Evolutionary conservation across 2,797 vertebrate species (phyloP).

Genomic region (Crossoptilon crossoptilon): DNA sequence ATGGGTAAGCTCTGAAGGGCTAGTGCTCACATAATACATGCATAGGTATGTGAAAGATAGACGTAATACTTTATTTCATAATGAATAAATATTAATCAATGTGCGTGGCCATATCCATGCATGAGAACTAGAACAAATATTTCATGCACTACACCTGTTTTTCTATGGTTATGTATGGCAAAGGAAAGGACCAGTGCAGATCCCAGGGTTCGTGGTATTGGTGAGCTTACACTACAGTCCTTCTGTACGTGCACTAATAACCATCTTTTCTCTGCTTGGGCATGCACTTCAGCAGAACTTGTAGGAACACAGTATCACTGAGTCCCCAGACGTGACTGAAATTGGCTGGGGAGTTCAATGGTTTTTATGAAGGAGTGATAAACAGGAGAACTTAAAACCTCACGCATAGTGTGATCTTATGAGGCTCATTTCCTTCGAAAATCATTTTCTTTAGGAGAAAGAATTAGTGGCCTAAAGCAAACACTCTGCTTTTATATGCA

Average conservation of each 20-base stretch:
- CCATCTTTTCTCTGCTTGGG: not conserved
- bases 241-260: not conserved
- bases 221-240: not conserved
- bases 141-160: not conserved
- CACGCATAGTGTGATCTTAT: not conserved
- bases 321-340: not conserved
- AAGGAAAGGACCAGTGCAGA: not conserved
- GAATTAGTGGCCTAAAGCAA: slow-evolving; percentile 34
- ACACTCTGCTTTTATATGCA: not conserved
- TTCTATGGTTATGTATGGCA: not conserved
- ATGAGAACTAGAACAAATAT: not conserved
- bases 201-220: not conserved
- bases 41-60: not conserved
- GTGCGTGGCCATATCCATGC: not conserved
- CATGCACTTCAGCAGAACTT: not conserved
- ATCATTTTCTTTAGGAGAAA: slow-evolving; percentile 29
- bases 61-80: not conserved
- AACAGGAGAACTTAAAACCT: slow-evolving; percentile 1
- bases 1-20: not conserved
- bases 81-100: not conserved
- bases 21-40: not conserved
- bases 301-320: not conserved
- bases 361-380: slow-evolving; percentile 8
- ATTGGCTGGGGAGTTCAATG: not conserved
- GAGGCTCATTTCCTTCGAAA: slow-evolving; percentile 43